A percentile compares a stretch with the other conserved stretches of the same genome.
phyloP scores from a whole-genome alignment of 1,140 invertebrate genomes.

The Araneus ventricosus region DNA sequence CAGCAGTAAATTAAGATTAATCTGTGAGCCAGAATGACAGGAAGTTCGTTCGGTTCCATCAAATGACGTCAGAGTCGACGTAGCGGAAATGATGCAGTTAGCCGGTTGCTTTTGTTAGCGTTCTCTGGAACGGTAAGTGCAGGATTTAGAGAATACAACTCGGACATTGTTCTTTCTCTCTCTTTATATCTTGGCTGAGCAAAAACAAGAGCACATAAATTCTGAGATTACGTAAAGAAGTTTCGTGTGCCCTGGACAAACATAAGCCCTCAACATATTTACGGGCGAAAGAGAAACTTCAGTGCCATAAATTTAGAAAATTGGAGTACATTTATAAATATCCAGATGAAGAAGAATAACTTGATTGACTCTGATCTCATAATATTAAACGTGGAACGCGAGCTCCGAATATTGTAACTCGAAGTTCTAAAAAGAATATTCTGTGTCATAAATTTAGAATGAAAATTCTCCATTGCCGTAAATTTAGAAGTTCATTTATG shows the following conservation, averaged over 20 bases:
- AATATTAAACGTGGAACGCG: too few relatives aligned
- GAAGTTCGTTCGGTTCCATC: constrained; percentile 46
- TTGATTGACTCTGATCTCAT: too few relatives aligned
- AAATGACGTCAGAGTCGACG: constrained; percentile 51
- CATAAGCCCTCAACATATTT: not conserved
- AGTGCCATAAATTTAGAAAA: too few relatives aligned
- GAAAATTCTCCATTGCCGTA: too few relatives aligned
- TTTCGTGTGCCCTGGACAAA: not conserved
- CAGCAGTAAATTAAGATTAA: constrained; percentile 72
- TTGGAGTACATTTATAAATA: too few relatives aligned
- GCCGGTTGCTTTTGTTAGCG: constrained; percentile 27
- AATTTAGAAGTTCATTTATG: too few relatives aligned
- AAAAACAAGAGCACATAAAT: not conserved
- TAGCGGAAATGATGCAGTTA: constrained; percentile 69
- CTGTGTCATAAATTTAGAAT: too few relatives aligned
- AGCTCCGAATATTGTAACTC: too few relatives aligned
- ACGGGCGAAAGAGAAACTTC: too few relatives aligned
- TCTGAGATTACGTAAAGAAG: not conserved
- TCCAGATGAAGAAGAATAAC: too few relatives aligned
- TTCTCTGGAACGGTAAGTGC: constrained; percentile 37
- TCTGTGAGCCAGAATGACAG: constrained; percentile 42
- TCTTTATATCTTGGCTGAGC: not conserved
- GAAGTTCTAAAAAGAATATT: too few relatives aligned
- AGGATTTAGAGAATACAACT: constrained; percentile 34
- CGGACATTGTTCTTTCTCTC: not conserved